phyloP scores from a whole-genome alignment of 2,888 invertebrate species.

The Ormyrus rosae region DNA sequence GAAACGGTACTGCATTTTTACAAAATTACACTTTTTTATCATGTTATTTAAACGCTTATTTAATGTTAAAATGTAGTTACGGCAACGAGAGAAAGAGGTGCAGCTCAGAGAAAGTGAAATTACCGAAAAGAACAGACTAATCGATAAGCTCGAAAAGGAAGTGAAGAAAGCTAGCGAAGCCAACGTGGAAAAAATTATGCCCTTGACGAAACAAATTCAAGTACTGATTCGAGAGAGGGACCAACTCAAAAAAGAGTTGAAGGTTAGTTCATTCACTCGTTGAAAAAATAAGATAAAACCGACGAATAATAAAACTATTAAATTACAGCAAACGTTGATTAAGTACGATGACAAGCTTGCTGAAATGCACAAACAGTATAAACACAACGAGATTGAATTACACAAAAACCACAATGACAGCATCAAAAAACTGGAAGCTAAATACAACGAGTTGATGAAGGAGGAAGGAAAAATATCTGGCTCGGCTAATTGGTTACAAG shows the following conservation, averaged over 20 bases:
- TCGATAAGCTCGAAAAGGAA: slow-evolving; percentile 54
- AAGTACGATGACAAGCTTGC: slow-evolving; percentile 62
- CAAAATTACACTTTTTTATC: not conserved
- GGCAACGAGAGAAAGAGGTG: slow-evolving; percentile 42
- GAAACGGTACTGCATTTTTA: slow-evolving; percentile 34
- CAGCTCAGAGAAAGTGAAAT: slow-evolving; percentile 58
- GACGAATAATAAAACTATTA: slow-evolving; percentile 15
- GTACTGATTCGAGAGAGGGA: slow-evolving; percentile 54
- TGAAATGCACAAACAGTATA: slow-evolving; percentile 54
- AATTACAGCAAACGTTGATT: slow-evolving; percentile 55
- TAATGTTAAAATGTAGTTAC: slow-evolving; percentile 8
- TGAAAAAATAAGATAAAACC: slow-evolving; percentile 6
- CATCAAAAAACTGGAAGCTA: slow-evolving; percentile 62
- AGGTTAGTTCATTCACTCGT: slow-evolving; percentile 37
- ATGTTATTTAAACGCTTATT: not conserved
- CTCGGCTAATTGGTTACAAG: slow-evolving; percentile 39
- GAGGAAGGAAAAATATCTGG: slow-evolving; percentile 30
- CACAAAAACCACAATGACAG: slow-evolving; percentile 64
- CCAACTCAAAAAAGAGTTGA: slow-evolving; percentile 53
- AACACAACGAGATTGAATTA: slow-evolving; percentile 50
- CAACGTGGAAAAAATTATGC: slow-evolving; percentile 16
- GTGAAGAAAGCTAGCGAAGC: slow-evolving; percentile 33
- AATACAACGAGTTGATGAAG: slow-evolving; percentile 58
- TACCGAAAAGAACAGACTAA: slow-evolving; percentile 57
- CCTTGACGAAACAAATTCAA: slow-evolving; percentile 52